Base-by-base conservation (phyloP, 2,113 vertebrate species). In the Salvelinus alpinus region DNA sequence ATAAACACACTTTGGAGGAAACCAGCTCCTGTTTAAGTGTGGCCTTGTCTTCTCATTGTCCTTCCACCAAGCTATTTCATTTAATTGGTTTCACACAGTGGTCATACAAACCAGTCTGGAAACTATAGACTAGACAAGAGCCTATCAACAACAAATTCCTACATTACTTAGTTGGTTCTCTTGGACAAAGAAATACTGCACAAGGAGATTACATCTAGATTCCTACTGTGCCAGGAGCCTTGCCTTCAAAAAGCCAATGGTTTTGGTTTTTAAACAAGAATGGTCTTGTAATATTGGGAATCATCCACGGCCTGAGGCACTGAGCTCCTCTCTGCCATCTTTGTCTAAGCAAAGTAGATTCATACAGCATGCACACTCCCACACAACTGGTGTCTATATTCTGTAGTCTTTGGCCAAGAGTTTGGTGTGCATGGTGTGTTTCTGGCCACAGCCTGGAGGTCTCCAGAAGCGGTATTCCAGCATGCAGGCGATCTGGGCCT, bases 11-110 rank as follows among this genome's bases (percentile, higher is more conserved):
- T 9, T 4, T 6, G 29, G 29, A 68, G 66, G 64, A 66, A 25
- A 68, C 66, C 31, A 20, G 66, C 66, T 68, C 66, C 31, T 44
- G 29, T 68, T 68, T 18, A 65, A 27, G 27, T 27, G 64, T 29
- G 24, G 12, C 64, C 22, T n/a, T 64, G 24, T 11, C 7, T 64
- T n/a, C 24, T 25, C 24, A 5, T 14, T 25, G 48, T 51, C 48
- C 48, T 51, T 51, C 48, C 48, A 51, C 48, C 13, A 51, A 51
- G 48, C 48, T 14, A 51, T 51, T 51, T 14, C 3, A 7, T 34
- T 34, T 6, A 34, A 34, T 34, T 34, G 5, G 34, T 34, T 34
- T 22, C 7, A 64, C 24, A 24, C 2, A 62, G n/a, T 22, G 60
- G 60, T 24, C 60, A 64, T 24, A 24, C n/a, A 64, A 24, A 65